A percentile compares a stretch with the other conserved stretches of the same genome.
These are phyloP conservation scores for Rhadinocentrus ornatus DNA, from an alignment of 2,797 vertebrate genomes.

Conservation along the genomic window DNA sequence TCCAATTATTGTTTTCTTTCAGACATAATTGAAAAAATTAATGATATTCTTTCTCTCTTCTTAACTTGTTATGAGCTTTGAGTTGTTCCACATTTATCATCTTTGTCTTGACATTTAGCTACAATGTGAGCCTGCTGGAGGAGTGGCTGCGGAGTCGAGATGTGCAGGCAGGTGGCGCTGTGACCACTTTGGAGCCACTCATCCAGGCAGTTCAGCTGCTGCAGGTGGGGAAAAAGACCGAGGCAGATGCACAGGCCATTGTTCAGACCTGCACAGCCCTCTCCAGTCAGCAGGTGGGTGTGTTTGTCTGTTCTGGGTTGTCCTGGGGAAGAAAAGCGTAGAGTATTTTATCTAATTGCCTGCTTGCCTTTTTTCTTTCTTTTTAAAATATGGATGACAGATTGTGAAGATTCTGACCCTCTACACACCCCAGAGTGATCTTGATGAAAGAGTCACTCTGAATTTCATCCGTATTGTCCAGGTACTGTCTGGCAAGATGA, in stretches of 20 bases:
- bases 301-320: not conserved
- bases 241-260: slow-evolving; percentile 78
- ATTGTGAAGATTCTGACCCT: slow-evolving; percentile 86
- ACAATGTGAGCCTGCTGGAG: slow-evolving; percentile 85
- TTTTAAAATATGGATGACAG: slow-evolving; percentile 58
- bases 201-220: slow-evolving; percentile 87
- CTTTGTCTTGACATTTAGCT: slow-evolving; percentile 55
- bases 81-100: not conserved
- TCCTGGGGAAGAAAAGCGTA: not conserved
- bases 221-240: slow-evolving; percentile 84
- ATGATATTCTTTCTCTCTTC: not conserved
- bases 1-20: not conserved
- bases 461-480: slow-evolving; percentile 84
- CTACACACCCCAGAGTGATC: slow-evolving; percentile 82
- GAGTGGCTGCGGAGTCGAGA: slow-evolving; percentile 83
- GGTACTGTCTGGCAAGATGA: slow-evolving; percentile 62
- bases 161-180: slow-evolving; percentile 79
- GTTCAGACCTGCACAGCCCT: slow-evolving; percentile 83
- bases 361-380: slow-evolving; percentile 7
- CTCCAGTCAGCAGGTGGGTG: slow-evolving; percentile 81
- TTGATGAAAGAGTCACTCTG: slow-evolving; percentile 84
- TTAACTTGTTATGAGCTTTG: not conserved
- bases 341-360: not conserved
- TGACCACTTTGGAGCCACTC: slow-evolving; percentile 81
- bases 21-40: not conserved